Percentiles rank a stretch among this genome's conserved stretches.
These are phyloP conservation scores for Catocala sponsa DNA, from an alignment of 2,888 invertebrate species.

Conservation along the genomic window DNA sequence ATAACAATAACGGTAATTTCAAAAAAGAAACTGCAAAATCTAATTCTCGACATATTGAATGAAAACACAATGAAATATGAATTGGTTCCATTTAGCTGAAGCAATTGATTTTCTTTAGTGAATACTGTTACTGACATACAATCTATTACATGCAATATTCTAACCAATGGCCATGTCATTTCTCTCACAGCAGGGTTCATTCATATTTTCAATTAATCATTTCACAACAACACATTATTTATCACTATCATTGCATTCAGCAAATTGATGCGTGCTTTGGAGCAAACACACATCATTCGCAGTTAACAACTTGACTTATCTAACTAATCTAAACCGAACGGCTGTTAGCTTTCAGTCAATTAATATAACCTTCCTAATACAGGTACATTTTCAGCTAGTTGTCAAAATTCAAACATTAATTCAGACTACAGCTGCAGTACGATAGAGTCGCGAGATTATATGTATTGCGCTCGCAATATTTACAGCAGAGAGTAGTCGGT, in stretches of 20 bases:
- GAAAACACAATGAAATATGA: constrained; percentile 38
- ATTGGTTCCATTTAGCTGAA: constrained; percentile 36
- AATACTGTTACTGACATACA: constrained; percentile 22
- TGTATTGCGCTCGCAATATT: constrained; percentile 23
- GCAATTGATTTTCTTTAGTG: constrained; percentile 28
- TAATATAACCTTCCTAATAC: not conserved
- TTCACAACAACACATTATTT: constrained; percentile 11
- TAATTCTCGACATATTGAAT: not conserved
- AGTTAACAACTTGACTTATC: not conserved
- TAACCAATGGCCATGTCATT: constrained; percentile 28
- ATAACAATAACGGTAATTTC: constrained; percentile 19
- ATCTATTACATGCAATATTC: constrained; percentile 30
- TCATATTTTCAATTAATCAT: constrained; percentile 1
- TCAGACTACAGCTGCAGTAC: not conserved
- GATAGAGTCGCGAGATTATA: constrained; percentile 17
- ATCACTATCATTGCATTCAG: not conserved
- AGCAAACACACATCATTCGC: not conserved
- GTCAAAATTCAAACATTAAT: not conserved
- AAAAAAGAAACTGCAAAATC: constrained; percentile 17
- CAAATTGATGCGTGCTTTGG: not conserved
- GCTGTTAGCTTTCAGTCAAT: not conserved
- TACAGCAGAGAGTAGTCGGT: constrained; percentile 33
- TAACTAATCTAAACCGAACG: not conserved
- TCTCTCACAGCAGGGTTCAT: constrained; percentile 30
- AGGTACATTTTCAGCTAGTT: not conserved